Evolutionary conservation across 2,113 vertebrate species (phyloP), one percentile per base, ranked within the genome.

Genomic region (Ochotona curzoniae): DNA sequence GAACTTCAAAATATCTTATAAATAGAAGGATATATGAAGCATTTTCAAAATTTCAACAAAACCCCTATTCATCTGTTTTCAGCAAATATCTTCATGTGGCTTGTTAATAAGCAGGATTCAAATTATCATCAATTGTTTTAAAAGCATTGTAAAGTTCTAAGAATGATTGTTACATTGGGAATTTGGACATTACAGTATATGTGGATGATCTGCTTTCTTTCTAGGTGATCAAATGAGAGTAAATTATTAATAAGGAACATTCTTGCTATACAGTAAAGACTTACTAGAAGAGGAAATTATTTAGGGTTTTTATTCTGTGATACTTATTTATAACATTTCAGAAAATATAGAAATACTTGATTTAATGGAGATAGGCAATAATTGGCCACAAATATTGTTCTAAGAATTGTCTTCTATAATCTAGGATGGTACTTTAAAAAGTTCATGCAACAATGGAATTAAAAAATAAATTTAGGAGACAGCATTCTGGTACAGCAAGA

Each of bases 41-140:
- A 57, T 49, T 13, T 74, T 63, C 47, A 82, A 75, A 69, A 79
- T 90, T 87, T 80, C 90, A 87, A 23, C 15, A 15, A 79, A 85
- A 89, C 47, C 10, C 30, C 30, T 69, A 14, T 12, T 85, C 87
- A 21, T 57, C 44, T 74, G 17, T 89, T 70, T 18, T 10, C 76
- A 80, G 11, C 28, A 90, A 70, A 61, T 66, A 30, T 78, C 76
- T 86, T 66, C 81, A 89, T 3, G 86, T 30, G 25, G 20, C 11
- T 15, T 60, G 32, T 73, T 51, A 88, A 79, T 83, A 80, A 70
- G 66, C 51, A 79, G 7, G 71, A 18, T 9, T 84, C 35, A 28
- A n/a, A 84, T 10, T 60, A n/a, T 64, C 60, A 60, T 1, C 4
- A 49, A 8, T 26, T 63, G 44, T 63, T 78, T 63, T 87, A 3